Evolutionary conservation across 2,888 invertebrate genomes (phyloP), one percentile per base, ranked within the genome.

Genomic region (Calameuta idolon): DNA sequence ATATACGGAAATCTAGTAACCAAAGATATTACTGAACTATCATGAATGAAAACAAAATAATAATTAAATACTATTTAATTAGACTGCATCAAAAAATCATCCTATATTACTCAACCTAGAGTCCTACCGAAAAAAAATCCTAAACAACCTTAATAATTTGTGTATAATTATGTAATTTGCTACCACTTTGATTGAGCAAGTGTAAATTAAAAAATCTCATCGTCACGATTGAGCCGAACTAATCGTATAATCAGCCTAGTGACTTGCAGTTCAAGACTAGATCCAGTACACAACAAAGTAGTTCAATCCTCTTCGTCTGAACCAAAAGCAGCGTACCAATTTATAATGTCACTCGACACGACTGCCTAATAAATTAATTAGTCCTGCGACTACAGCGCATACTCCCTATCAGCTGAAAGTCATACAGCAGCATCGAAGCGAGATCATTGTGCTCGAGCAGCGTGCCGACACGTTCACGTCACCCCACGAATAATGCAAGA

Each of bases 351-450:
- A 34, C 31, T 71, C 31, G 71, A 11, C 31, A 23, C 71, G 31
- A 12, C 31, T 31, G 71, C 12, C 71, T 71, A 71, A 71, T 71
- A 71, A 71, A 71, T 71, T 71, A 71, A 71, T 71, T 71, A 34
- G 23, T 55, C 55, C 3, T 71, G 71, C 12, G 15, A 9, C 71
- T 15, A 3, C 31, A 31, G 34, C 4, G 12, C 34, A 31, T 31
- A 34, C 31, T 55, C 55, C 23, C 23, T 55, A 55, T 55, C 23
- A 55, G 55, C 55, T 55, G 55, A 55, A 55, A 55, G 9, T 23
- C 23, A 34, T 71, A 71, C 71, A 30, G 34, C 5, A 31, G 31
- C 31, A 71, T 71, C 33, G 33, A 71, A 71, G 33, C 71, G 33
- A 71, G 71, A 71, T 71, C 71, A 71, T 71, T 71, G 34, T 71